Conservation (phyloP, 2,797 vertebrate genomes). For the Strix occidentalis region DNA sequence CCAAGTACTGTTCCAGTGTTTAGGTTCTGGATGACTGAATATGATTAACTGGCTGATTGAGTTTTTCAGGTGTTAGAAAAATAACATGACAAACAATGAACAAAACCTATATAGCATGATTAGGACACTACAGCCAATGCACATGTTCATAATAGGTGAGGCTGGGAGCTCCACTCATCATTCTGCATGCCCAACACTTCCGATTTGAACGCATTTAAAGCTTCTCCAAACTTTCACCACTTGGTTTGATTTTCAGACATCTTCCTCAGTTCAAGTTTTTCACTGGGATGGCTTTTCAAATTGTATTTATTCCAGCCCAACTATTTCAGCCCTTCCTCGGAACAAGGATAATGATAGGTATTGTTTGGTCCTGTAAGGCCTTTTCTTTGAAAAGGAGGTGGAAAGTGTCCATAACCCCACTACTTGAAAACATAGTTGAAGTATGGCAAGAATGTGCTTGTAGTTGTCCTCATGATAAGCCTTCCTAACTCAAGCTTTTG, state of each 20-base stretch:
- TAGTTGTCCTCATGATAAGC: neutral
- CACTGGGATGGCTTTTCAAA: constrained; percentile 37
- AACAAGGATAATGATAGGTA: neutral
- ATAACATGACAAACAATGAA: constrained; percentile 39
- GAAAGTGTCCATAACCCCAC: neutral
- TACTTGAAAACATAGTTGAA: neutral
- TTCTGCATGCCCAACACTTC: neutral
- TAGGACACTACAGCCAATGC: neutral
- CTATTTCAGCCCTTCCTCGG: neutral
- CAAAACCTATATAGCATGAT: neutral
- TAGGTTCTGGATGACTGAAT: constrained; percentile 63
- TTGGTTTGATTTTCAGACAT: constrained; percentile 15
- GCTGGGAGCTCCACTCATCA: neutral
- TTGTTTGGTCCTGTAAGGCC: neutral
- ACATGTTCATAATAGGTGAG: neutral
- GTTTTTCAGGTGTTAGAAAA: constrained; percentile 64
- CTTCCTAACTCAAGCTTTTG: neutral
- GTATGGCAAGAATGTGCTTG: neutral
- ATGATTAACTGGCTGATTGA: constrained; percentile 70
- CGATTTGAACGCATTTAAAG: neutral
- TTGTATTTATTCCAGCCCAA: constrained; percentile 45
- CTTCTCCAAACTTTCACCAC: neutral
- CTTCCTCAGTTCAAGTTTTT: neutral
- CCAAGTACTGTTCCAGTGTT: constrained; percentile 36
- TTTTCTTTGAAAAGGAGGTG: neutral